Conservation (phyloP, 2,888 invertebrate genomes). For the Brassicogethes aeneus region DNA sequence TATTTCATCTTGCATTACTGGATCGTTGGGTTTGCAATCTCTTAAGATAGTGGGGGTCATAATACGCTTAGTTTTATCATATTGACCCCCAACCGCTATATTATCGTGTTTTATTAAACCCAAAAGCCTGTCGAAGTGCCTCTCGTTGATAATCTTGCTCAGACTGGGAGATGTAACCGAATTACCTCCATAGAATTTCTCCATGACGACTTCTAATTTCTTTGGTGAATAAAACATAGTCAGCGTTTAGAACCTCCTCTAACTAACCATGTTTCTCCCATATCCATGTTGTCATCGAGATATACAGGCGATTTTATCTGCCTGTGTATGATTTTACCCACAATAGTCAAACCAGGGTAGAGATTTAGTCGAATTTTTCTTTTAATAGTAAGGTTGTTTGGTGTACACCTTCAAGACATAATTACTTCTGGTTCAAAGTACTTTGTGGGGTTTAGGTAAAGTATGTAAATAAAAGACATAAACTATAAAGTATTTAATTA, state of each 20-base stretch:
- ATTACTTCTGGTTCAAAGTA: no score
- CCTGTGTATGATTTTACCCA: no score
- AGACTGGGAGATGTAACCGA: slow-evolving; percentile 81
- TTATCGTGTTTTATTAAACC: slow-evolving; percentile 60
- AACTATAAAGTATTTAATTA: no score
- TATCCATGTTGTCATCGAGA: background rate
- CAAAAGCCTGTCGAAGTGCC: slow-evolving; percentile 61
- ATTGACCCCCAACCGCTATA: slow-evolving; percentile 69
- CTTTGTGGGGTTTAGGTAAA: no score
- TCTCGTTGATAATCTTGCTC: slow-evolving; percentile 74
- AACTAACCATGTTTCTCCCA: no score
- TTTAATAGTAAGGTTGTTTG: no score
- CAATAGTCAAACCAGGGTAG: no score
- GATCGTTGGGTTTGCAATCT: slow-evolving; percentile 66
- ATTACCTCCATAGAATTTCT: background rate
- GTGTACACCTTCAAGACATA: no score
- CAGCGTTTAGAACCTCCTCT: no score
- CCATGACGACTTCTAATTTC: background rate
- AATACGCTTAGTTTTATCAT: slow-evolving; percentile 64
- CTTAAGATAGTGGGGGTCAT: slow-evolving; percentile 77
- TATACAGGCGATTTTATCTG: background rate
- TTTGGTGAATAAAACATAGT: no score
- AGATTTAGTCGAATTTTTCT: no score
- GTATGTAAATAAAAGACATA: no score
- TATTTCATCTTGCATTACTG: slow-evolving; percentile 84